Evolutionary conservation across 53 echinoderm and acorn worm species (phyloP).

Genomic region (Stichopus horrens): DNA sequence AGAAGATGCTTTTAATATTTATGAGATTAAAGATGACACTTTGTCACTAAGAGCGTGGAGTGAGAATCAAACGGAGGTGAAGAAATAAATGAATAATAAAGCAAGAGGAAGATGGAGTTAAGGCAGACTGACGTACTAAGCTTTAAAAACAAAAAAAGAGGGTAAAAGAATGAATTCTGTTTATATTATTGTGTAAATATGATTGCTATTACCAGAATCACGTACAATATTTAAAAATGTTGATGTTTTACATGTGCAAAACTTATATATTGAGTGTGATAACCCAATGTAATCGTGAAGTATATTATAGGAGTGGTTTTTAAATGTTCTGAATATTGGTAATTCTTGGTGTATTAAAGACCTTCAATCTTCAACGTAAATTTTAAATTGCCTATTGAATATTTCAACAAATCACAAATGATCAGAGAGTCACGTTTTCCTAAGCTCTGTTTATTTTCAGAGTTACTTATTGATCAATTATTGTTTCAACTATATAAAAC

Average conservation of each 20-base stretch:
- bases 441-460: too few relatives aligned
- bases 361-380: too few relatives aligned
- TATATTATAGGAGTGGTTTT: not conserved
- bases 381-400: too few relatives aligned
- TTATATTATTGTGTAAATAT: slow-evolving; percentile 34
- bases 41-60: not conserved
- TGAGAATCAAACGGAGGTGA: not conserved
- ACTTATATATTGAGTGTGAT: slow-evolving; percentile 10
- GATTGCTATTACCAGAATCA: slow-evolving; percentile 23
- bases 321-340: not conserved
- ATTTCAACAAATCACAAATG: too few relatives aligned
- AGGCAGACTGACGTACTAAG: not conserved
- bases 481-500: too few relatives aligned
- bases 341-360: too few relatives aligned
- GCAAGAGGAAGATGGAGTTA: not conserved
- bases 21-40: not conserved
- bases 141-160: slow-evolving; percentile 1
- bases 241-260: slow-evolving; percentile 38
- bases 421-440: too few relatives aligned
- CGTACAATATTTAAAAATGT: slow-evolving; percentile 29
- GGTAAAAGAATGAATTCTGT: slow-evolving; percentile 1
- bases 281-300: not conserved
- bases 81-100: not conserved
- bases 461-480: too few relatives aligned
- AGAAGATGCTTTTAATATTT: slow-evolving; percentile 5